Conservation (phyloP, 2,113 vertebrate species). For the Channa maculata region DNA sequence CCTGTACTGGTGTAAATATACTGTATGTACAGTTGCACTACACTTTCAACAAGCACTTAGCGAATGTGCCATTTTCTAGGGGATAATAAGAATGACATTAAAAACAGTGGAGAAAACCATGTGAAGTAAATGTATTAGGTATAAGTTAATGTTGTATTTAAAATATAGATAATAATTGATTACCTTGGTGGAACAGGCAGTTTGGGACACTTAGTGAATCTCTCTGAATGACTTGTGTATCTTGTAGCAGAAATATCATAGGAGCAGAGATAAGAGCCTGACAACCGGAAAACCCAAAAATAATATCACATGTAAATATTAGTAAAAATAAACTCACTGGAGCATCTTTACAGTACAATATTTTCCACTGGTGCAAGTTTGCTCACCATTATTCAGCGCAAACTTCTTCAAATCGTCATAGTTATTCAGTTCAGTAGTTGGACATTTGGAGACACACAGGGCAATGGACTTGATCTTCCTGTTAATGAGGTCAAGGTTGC, state of each 20-base stretch:
- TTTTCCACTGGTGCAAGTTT: neutral
- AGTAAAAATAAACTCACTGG: neutral
- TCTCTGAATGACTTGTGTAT: slow-evolving; percentile 83
- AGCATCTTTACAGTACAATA: neutral
- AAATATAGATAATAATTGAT: neutral
- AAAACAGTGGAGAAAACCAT: neutral
- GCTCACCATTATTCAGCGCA: slow-evolving; percentile 90
- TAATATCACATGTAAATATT: neutral
- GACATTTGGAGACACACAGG: slow-evolving; percentile 93
- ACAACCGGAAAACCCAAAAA: neutral
- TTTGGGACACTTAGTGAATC: slow-evolving; percentile 88
- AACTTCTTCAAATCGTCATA: slow-evolving; percentile 89
- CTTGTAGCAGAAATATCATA: slow-evolving; percentile 87
- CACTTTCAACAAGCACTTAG: neutral
- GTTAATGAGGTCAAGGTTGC: slow-evolving; percentile 91
- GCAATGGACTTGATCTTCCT: slow-evolving; percentile 92
- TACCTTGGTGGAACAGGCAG: slow-evolving; percentile 94
- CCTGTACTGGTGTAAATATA: neutral
- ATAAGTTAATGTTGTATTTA: neutral
- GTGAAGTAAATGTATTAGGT: neutral
- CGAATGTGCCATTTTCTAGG: neutral
- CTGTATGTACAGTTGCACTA: neutral
- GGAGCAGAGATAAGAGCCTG: slow-evolving; percentile 91
- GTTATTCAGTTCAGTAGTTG: slow-evolving; percentile 85
- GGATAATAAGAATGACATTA: neutral